Evolutionary conservation across 2,113 vertebrate genomes (phyloP), one percentile per base, ranked within the genome.

Genomic region (Percina caprodes): DNA sequence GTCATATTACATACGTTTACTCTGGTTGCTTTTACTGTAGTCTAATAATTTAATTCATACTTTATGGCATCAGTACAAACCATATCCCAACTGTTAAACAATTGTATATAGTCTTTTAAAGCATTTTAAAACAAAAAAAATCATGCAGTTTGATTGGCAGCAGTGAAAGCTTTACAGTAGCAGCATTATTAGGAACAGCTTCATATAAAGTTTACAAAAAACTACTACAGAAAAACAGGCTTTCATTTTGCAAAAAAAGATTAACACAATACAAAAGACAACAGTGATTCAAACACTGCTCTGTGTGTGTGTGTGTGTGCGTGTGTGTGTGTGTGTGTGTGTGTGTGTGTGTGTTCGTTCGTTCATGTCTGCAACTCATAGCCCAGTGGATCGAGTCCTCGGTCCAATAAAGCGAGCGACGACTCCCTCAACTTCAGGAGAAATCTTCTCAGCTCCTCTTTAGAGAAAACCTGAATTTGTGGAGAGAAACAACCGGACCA

Each of bases 401-500:
- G 92, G 92, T 99, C 97, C 81, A 99, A 88, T 75, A 99, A 94
- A 90, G 95, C 91, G 7, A 99, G 92, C 16, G 96, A 98, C 19
- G 97, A 98, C 82, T 98, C 97, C 79, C 97, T 94, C 80, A 97
- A 71, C 82, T 97, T 97, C 88, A 95, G 96, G 0, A 98, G 89
- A 23, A 98, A 94, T 68, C 96, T 96, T 70, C 90, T 91, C 65
- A 98, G 89, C 89, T 99, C 97, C 70, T 97, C 95, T 89, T 98
- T 98, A 51, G 96, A 96, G 95, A 99, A 99, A n/a, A 99, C 97
- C 98, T 99, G 91, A 35, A 5, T 18, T 13, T 33, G 19, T 62
- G 80, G 5, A 9, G 15, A 42, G 23, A 42, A 42, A 58, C 12
- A 77, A 45, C 46, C 8, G 10, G 39, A 42, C 9, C 39, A 42